phyloP scores from a whole-genome alignment of 2,113 vertebrate species.

The Brienomyrus brachyistius region DNA sequence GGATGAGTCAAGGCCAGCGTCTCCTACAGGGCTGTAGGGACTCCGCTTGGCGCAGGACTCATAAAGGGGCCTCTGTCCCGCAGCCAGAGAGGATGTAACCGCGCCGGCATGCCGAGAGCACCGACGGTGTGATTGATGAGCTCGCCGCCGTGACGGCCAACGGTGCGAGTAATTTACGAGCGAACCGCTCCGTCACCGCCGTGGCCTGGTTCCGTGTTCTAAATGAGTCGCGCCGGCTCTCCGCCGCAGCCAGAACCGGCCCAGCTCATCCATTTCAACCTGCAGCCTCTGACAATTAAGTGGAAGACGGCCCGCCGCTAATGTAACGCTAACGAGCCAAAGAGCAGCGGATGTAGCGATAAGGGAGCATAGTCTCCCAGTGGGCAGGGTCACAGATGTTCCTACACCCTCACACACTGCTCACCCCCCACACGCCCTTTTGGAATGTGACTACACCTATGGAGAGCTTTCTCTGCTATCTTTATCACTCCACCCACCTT shows the following conservation, averaged over 20 bases:
- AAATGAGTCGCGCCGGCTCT: slow-evolving; percentile 36
- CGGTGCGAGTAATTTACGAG: slow-evolving; percentile 54
- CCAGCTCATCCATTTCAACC: slow-evolving; percentile 53
- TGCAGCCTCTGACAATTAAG: slow-evolving; percentile 61
- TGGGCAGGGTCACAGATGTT: not conserved
- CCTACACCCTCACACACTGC: not conserved
- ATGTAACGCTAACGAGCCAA: slow-evolving; percentile 61
- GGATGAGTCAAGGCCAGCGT: not conserved
- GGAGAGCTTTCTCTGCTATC: not conserved
- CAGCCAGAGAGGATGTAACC: slow-evolving; percentile 22
- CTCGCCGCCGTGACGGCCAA: slow-evolving; percentile 47
- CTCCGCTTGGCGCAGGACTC: not conserved
- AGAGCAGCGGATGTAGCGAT: not conserved
- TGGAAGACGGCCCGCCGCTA: slow-evolving; percentile 55
- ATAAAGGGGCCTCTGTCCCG: slow-evolving; percentile 18
- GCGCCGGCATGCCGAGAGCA: slow-evolving; percentile 27
- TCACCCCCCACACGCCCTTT: not conserved
- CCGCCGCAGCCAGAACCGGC: slow-evolving; percentile 14
- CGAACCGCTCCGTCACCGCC: slow-evolving; percentile 51
- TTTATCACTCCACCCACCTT: not conserved
- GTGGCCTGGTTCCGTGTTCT: slow-evolving; percentile 50
- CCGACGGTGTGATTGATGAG: slow-evolving; percentile 53
- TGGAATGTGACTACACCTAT: not conserved
- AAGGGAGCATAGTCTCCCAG: not conserved
- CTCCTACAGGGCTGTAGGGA: not conserved